Evolutionary conservation across 1,140 invertebrate genomes (phyloP).

Genomic region (Drosophila arawakana): DNA sequence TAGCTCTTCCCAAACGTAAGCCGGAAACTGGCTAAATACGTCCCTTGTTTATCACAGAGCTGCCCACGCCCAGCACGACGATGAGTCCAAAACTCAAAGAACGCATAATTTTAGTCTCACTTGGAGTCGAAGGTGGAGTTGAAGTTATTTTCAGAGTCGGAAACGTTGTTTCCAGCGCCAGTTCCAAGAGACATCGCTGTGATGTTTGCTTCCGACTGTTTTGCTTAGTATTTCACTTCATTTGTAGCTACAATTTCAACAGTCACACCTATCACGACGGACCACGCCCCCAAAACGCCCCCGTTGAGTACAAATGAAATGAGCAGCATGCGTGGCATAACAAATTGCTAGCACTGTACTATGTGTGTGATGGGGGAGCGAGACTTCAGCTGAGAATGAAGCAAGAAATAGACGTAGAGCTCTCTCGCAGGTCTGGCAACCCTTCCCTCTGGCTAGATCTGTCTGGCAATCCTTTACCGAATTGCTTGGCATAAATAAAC

Average conservation of each 20-base stretch:
- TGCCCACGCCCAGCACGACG: constrained; percentile 36
- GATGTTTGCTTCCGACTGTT: constrained; percentile 31
- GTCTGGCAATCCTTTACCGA: constrained; percentile 51
- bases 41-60: constrained; percentile 41
- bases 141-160: constrained; percentile 6
- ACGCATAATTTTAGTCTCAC: constrained; percentile 36
- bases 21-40: constrained; percentile 43
- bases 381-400: neutral
- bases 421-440: neutral
- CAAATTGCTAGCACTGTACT: constrained; percentile 59
- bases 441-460: constrained; percentile 34
- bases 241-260: constrained; percentile 72
- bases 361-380: neutral
- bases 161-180: neutral
- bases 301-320: constrained; percentile 43
- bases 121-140: neutral
- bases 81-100: constrained; percentile 12
- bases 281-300: constrained; percentile 15
- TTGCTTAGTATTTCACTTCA: constrained; percentile 63
- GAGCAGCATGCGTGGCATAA: constrained; percentile 73
- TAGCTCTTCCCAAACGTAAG: constrained; percentile 8
- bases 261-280: constrained; percentile 67
- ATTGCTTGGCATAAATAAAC: constrained; percentile 79
- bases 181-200: neutral
- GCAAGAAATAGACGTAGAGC: constrained; percentile 35